phyloP scores from a whole-genome alignment of 2,113 vertebrate species.

The Forbesichthys agassizii region DNA sequence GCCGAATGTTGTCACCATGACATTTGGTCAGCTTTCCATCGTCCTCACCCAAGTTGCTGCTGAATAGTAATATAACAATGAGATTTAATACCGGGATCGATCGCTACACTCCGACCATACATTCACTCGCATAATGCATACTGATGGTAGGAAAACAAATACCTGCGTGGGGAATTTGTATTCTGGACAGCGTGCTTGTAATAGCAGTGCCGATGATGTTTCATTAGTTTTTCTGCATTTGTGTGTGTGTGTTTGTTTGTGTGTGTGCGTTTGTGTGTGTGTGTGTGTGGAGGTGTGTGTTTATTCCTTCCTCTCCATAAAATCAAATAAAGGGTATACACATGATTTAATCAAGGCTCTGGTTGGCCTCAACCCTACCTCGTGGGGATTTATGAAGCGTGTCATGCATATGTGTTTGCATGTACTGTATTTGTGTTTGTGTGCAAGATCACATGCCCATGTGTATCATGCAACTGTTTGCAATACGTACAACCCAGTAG shows the following conservation, averaged over 20 bases:
- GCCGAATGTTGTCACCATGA: conserved; percentile 70
- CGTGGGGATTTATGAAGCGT: conserved; percentile 67
- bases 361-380: conserved; percentile 51
- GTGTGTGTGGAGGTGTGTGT: background rate
- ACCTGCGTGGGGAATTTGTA: conserved; percentile 66
- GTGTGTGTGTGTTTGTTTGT: background rate
- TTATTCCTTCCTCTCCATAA: conserved; percentile 44
- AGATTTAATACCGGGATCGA: conserved; percentile 73
- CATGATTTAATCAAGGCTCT: conserved; percentile 71
- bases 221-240: conserved; percentile 56
- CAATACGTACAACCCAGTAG: conserved; percentile 61
- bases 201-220: conserved; percentile 59
- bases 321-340: conserved; percentile 70
- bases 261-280: too few relatives aligned
- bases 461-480: conserved; percentile 65
- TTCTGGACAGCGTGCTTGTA: conserved; percentile 55
- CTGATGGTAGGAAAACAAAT: conserved; percentile 69
- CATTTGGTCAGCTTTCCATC: conserved; percentile 70
- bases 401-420: conserved; percentile 35
- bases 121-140: conserved; percentile 69
- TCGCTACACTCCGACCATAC: conserved; percentile 68
- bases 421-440: conserved; percentile 46
- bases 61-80: conserved; percentile 70
- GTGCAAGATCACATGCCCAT: conserved; percentile 58
- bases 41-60: conserved; percentile 53